Evolutionary conservation across 2,888 invertebrate genomes (phyloP).

Genomic region (Bombylius major): DNA sequence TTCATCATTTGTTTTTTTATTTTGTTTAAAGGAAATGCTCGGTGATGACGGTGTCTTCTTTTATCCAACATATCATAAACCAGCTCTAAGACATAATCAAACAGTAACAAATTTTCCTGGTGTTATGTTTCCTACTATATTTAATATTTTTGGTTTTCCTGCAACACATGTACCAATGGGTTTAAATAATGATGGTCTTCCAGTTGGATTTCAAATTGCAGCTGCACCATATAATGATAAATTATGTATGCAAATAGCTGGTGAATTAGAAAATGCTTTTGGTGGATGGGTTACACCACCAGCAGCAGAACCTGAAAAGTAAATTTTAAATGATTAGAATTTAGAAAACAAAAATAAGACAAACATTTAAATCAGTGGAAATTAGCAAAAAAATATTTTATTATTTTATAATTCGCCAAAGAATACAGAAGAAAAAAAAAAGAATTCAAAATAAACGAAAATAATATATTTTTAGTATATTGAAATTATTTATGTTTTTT

Average conservation of each 20-base stretch:
- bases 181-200: constrained; percentile 47
- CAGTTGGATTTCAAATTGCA: constrained; percentile 65
- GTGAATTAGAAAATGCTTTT: constrained; percentile 60
- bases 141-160: constrained; percentile 64
- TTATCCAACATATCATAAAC: constrained; percentile 53
- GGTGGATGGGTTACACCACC: constrained; percentile 66
- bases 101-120: constrained; percentile 46
- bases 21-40: constrained; percentile 41
- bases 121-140: constrained; percentile 50
- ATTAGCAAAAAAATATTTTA: too few species aligned
- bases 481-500: too few species aligned
- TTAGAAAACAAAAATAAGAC: too few species aligned
- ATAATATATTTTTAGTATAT: too few species aligned
- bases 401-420: too few species aligned
- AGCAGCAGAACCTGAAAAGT: neutral
- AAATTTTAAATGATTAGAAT: too few species aligned
- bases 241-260: constrained; percentile 67
- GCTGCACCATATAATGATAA: constrained; percentile 65
- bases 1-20: neutral
- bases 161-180: constrained; percentile 64
- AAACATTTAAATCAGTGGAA: too few species aligned
- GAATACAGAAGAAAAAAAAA: too few species aligned
- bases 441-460: too few species aligned
- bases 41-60: constrained; percentile 58
- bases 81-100: constrained; percentile 53